Conservation (phyloP, 1,140 invertebrate species). For the Heliconius hermathena region DNA sequence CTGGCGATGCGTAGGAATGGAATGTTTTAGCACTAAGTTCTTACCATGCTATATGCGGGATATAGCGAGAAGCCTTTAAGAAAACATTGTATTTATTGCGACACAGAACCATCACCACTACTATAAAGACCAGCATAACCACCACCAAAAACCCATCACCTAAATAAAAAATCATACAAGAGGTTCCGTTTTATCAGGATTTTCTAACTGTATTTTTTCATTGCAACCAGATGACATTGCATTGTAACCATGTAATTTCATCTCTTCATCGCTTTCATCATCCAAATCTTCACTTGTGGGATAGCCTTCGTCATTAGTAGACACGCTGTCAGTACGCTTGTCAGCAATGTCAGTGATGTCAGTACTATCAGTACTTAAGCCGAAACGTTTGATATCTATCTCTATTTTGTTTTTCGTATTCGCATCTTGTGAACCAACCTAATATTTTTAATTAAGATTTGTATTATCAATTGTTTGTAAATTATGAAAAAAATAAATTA, state of each 20-base stretch:
- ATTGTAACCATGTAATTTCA: slow-evolving; percentile 62
- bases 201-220: slow-evolving; percentile 65
- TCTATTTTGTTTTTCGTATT: slow-evolving; percentile 43
- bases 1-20: too few species aligned
- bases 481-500: too few species aligned
- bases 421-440: slow-evolving; percentile 46
- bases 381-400: slow-evolving; percentile 8
- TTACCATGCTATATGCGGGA: too few species aligned
- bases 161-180: slow-evolving; percentile 58
- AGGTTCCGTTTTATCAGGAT: slow-evolving; percentile 67
- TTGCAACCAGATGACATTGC: slow-evolving; percentile 61
- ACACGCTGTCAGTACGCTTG: slow-evolving; percentile 27
- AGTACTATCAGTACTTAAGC: slow-evolving; percentile 20
- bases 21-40: too few species aligned
- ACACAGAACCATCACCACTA: too few species aligned
- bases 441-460: slow-evolving; percentile 23
- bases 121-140: neutral
- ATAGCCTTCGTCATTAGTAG: slow-evolving; percentile 43
- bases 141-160: slow-evolving; percentile 45
- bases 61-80: too few species aligned
- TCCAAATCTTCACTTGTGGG: slow-evolving; percentile 41
- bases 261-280: slow-evolving; percentile 42
- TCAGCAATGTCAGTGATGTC: neutral
- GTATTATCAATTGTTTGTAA: too few species aligned
- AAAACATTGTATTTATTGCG: too few species aligned